Conservation (phyloP, 2,888 invertebrate species). For the Drosophila pegasa region DNA sequence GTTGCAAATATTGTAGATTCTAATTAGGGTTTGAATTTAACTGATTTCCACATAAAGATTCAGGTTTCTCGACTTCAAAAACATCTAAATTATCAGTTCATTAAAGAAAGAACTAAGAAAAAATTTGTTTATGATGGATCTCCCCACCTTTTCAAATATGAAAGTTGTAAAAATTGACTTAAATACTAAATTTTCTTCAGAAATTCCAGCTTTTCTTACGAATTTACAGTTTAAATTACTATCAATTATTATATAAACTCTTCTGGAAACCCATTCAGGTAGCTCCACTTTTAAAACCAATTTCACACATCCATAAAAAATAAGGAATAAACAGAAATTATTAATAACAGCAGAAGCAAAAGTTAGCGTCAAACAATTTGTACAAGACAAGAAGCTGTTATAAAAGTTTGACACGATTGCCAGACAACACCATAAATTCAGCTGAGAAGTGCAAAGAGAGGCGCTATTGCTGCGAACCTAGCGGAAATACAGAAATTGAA, state of each 20-base stretch:
- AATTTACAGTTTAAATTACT: neutral
- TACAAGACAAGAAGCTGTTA: conserved; percentile 44
- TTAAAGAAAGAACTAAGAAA: no score
- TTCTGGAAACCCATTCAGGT: neutral
- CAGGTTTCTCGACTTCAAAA: no score
- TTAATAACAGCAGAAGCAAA: conserved; percentile 5
- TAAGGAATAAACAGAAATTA: neutral
- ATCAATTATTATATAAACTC: neutral
- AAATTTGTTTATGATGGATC: no score
- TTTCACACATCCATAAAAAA: neutral
- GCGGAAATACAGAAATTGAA: conserved; percentile 71
- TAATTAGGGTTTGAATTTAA: no score
- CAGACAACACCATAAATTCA: conserved; percentile 47
- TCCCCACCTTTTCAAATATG: no score
- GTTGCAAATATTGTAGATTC: no score
- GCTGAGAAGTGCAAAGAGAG: conserved; percentile 23
- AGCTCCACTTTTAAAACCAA: neutral
- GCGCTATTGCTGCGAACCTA: conserved; percentile 30
- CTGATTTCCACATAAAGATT: no score
- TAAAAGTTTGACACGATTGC: conserved; percentile 65
- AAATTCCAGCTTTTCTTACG: no score
- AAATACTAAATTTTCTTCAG: no score
- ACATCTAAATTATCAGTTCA: no score
- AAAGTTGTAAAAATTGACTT: no score
- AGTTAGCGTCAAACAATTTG: conserved; percentile 19